Base-by-base conservation (phyloP, 2,113 vertebrate species). In the Penelope pileata region DNA sequence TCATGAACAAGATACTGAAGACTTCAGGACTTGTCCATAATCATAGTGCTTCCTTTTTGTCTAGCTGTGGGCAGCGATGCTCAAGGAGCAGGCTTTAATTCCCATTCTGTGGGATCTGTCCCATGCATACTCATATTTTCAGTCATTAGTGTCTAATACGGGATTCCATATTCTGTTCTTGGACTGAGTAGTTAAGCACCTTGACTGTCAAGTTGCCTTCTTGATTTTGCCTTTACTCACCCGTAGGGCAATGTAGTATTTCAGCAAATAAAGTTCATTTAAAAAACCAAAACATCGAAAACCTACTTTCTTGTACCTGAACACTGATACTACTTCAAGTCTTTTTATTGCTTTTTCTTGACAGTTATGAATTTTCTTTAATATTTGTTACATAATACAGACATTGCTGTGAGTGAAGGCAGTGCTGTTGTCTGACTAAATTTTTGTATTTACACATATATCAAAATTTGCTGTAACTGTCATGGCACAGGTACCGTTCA, bases 131-230 rank as follows among this genome's bases (percentile, higher is more conserved):
- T 42, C 8, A 8, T 5, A 1, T 72, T 60, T 83, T 78, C 51
- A 59, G 22, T 4, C 34, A 26, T 0, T 4, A 29, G 5, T 50
- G 5, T 34, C 7, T 54, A 18, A 30, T 50, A 6, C 0, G 5
- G 19, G 7, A 4, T 47, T 17, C 7, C 2, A 1, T 34, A 6
- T 76, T 63, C 30, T n/a, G 15, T 47, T 74, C n/a, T 43, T 10
- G 27, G 19, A n/a, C 30, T 53, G 51, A 74, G 19, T 29, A 23
- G 15, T 62, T 16, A 43, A 11, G 9, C 13, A 24, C 4, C 17
- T 72, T 16, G 4, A 6, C 38, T 83, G 1, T 36, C 56, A 68
- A 81, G 62, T 36, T 75, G 16, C 7, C 12, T 19, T 47, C 40
- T 83, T 60, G 16, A 43, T 56, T 91, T 88, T 88, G 26, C 30